A percentile compares a stretch with the other conserved stretches of the same genome.
These are phyloP conservation scores for Oncorhynchus mykiss DNA, from an alignment of 2,113 vertebrate species.

Conservation along the genomic window DNA sequence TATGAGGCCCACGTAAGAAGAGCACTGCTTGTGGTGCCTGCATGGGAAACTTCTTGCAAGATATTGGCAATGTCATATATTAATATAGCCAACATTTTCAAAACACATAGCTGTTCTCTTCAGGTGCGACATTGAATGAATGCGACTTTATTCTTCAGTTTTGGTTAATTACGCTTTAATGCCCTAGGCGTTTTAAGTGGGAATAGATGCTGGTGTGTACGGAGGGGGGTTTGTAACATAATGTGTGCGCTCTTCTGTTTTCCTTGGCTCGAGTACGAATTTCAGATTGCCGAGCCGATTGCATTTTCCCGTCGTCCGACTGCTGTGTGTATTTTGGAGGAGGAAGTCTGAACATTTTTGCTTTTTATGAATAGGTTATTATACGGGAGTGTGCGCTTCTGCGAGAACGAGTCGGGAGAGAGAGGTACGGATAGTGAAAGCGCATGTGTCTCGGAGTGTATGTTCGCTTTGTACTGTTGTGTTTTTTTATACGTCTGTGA, in stretches of 20 bases:
- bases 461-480: constrained; percentile 64
- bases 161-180: neutral
- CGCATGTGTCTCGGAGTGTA: constrained; percentile 61
- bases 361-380: constrained; percentile 71
- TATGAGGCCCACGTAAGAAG: too few species aligned
- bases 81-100: too few species aligned
- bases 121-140: neutral
- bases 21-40: too few species aligned
- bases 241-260: constrained; percentile 19
- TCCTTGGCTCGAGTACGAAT: constrained; percentile 55
- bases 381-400: constrained; percentile 41
- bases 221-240: constrained; percentile 15
- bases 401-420: constrained; percentile 29
- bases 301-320: constrained; percentile 47
- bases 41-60: too few species aligned
- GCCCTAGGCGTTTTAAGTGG: neutral
- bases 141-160: neutral
- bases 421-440: constrained; percentile 56
- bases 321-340: constrained; percentile 67
- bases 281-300: constrained; percentile 56
- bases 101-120: neutral
- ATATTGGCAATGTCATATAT: too few species aligned
- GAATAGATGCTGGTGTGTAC: neutral
- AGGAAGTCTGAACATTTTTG: constrained; percentile 61
- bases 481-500: constrained; percentile 51